A percentile compares a stretch with the other conserved stretches of the same genome.
Evolutionary conservation across 2,113 vertebrate species (phyloP).

Genomic region (Lichenostomus cassidix): DNA sequence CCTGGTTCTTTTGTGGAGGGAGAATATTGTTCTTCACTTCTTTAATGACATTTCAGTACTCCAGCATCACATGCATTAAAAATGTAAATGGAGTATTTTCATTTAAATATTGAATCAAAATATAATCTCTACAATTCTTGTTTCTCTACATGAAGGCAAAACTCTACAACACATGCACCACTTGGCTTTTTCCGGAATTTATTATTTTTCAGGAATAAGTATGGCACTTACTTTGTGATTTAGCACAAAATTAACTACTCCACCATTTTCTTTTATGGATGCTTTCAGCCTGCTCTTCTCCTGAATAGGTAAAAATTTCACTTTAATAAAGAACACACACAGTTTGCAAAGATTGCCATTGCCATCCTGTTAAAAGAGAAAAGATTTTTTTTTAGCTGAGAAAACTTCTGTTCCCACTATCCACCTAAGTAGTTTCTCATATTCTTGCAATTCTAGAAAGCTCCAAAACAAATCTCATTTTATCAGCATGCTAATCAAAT

Average conservation of each 20-base stretch:
- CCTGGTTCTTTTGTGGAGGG: background rate
- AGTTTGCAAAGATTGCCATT: slow-evolving; percentile 74
- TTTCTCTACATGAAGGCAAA: background rate
- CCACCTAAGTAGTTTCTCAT: background rate
- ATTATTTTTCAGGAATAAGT: background rate
- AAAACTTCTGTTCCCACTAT: background rate
- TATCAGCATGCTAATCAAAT: background rate
- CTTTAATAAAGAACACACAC: slow-evolving; percentile 75
- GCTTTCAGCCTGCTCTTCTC: slow-evolving; percentile 74
- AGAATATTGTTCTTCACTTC: background rate
- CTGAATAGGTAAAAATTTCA: slow-evolving; percentile 70
- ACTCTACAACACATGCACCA: background rate
- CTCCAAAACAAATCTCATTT: background rate
- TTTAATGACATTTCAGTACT: background rate
- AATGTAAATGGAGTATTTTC: background rate
- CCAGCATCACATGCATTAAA: background rate
- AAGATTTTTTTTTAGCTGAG: background rate
- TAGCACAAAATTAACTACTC: slow-evolving; percentile 73
- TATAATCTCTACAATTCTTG: background rate
- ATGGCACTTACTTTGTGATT: slow-evolving; percentile 75
- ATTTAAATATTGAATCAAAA: background rate
- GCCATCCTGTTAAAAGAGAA: slow-evolving; percentile 46
- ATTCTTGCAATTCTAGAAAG: background rate
- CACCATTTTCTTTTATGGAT: slow-evolving; percentile 76
- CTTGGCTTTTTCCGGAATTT: background rate